A percentile compares a stretch with the other conserved stretches of the same genome.
Evolutionary conservation across 1,140 invertebrate species (phyloP).

Genomic region (Ericerus pela): DNA sequence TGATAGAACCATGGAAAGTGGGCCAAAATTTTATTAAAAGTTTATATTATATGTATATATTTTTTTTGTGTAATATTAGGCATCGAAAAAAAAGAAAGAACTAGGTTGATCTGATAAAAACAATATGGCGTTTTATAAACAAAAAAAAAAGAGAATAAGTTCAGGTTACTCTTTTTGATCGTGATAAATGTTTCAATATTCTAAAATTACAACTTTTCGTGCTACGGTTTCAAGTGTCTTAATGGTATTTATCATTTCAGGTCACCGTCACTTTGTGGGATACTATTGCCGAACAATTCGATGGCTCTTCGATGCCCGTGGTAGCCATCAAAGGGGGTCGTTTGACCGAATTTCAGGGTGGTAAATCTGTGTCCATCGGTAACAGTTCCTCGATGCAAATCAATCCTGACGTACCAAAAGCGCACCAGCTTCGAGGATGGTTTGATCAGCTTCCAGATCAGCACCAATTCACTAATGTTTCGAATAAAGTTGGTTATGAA

Average conservation of each 20-base stretch:
- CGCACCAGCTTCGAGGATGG: constrained; percentile 76
- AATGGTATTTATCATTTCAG: constrained; percentile 31
- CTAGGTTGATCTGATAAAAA: too few species aligned
- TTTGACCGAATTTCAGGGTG: constrained; percentile 50
- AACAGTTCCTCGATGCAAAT: constrained; percentile 47
- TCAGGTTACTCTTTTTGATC: too few species aligned
- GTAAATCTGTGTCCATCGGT: constrained; percentile 37
- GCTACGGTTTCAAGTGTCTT: too few species aligned
- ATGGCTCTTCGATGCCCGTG: constrained; percentile 56
- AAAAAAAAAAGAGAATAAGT: too few species aligned
- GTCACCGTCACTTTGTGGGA: constrained; percentile 61
- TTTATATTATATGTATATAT: too few species aligned
- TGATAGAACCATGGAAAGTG: too few species aligned
- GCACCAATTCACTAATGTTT: constrained; percentile 44
- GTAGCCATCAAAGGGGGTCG: constrained; percentile 64
- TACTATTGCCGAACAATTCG: constrained; percentile 67
- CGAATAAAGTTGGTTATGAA: constrained; percentile 36
- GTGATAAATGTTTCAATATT: too few species aligned
- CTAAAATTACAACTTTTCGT: too few species aligned
- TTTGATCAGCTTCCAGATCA: constrained; percentile 51
- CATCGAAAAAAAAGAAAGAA: too few species aligned
- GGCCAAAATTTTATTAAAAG: too few species aligned
- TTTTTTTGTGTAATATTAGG: too few species aligned
- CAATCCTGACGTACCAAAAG: constrained; percentile 80
- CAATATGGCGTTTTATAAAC: too few species aligned